Evolutionary conservation across 2,797 vertebrate species (phyloP).

Genomic region (Picus viridis): DNA sequence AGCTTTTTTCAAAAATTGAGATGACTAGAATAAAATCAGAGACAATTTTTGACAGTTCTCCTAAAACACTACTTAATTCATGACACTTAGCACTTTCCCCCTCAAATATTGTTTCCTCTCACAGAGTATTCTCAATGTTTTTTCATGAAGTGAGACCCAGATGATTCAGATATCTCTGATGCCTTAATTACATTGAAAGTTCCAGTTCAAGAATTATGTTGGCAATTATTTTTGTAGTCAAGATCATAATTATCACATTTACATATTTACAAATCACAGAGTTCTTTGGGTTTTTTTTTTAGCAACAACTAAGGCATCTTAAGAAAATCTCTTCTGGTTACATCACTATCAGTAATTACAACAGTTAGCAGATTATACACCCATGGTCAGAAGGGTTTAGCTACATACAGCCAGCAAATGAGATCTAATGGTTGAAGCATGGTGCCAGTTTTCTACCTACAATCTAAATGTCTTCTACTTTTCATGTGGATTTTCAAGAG

Average conservation of each 20-base stretch:
- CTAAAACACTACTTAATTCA: neutral
- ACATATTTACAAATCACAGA: neutral
- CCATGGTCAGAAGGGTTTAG: neutral
- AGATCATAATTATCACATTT: neutral
- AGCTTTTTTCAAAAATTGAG: conserved; percentile 65
- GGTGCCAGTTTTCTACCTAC: neutral
- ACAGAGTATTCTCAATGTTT: neutral
- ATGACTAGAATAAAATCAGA: conserved; percentile 76
- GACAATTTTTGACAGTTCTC: neutral
- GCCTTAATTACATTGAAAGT: neutral
- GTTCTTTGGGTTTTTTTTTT: neutral
- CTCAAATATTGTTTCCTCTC: neutral
- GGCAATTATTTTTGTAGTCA: neutral
- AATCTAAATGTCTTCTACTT: neutral
- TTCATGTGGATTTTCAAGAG: neutral
- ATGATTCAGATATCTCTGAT: neutral
- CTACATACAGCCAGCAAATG: neutral
- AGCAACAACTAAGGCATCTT: neutral
- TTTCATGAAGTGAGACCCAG: neutral
- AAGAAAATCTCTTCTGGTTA: neutral
- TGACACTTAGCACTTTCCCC: neutral
- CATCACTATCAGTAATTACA: neutral
- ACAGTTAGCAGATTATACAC: neutral
- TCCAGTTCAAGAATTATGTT: neutral
- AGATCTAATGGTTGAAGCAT: neutral